Evolutionary conservation across 2,113 vertebrate species (phyloP), one percentile per base, ranked within the genome.

Genomic region (Hyaena hyaena): DNA sequence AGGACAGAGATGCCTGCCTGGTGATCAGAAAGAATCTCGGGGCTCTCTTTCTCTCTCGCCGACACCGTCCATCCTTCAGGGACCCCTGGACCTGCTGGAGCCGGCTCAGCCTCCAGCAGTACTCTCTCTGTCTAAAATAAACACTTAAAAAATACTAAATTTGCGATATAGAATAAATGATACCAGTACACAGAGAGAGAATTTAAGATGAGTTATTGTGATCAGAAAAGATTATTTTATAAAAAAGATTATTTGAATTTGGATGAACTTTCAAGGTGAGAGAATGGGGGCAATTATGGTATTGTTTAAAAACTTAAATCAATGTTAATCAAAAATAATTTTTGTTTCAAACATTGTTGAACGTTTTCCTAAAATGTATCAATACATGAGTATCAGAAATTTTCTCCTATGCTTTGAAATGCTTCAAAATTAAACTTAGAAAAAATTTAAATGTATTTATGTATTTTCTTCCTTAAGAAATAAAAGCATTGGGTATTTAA

Each of bases 381-480:
- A 43, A 14, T 71, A 66, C 16, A 66, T 48, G 35, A 31, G 45
- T 26, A 90, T 86, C 24, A 86, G 55, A 89, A 93, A 82, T 86
- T 43, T 23, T 86, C 50, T 45, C 21, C 16, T 61, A 5, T 43
- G 53, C 66, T 73, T 89, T 80, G 33, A 61, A 97, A 55, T 84
- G 24, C 26, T 89, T 80, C 5, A 93, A 76, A 58, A 85, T 85
- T 79, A 79, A 96, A 66, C n/a, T 86, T 35, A 80, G 43, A 71
- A 86, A 90, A 74, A 50, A 16, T 53, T 15, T 48, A 55, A 85
- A 61, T 83, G 12, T 39, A 82, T 31, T 80, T 85, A 31, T 53
- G 7, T 15, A 63, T 76, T 91, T 82, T 48, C 35, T 93, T 55
- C 35, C 26, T 88, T 80, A 95, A 55, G 31, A 90, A 93, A 73